Percentiles rank a stretch among this genome's conserved stretches.
phyloP scores from a whole-genome alignment of 2,113 vertebrate species.

The Calyptomena viridis region DNA sequence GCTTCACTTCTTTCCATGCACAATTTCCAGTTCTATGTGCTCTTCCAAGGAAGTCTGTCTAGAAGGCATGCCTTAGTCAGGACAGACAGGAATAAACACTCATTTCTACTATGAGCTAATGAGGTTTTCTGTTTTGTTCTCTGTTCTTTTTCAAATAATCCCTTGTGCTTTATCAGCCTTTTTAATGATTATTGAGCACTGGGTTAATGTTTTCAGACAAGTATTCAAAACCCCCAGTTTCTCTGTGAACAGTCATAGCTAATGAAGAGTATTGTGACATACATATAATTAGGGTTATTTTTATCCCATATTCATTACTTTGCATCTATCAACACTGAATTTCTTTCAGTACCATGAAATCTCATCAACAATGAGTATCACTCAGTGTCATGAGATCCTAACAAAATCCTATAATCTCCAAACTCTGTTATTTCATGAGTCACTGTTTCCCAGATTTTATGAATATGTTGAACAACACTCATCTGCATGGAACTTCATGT shows the following conservation, averaged over 20 bases:
- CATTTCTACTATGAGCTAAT: slow-evolving; percentile 1
- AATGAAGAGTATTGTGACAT: neutral
- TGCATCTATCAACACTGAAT: slow-evolving; percentile 18
- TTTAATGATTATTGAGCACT: neutral
- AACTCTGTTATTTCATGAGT: slow-evolving; percentile 38
- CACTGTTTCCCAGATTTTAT: slow-evolving; percentile 38
- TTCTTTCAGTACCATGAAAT: slow-evolving; percentile 21
- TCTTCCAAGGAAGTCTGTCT: neutral
- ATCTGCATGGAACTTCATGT: neutral
- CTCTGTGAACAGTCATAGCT: slow-evolving; percentile 8
- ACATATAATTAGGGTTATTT: slow-evolving; percentile 9
- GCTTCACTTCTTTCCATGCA: neutral
- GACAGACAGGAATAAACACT: neutral
- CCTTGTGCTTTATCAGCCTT: neutral
- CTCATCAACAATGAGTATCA: slow-evolving; percentile 5
- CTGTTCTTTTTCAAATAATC: neutral
- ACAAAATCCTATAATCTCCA: neutral
- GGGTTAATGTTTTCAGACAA: slow-evolving; percentile 22
- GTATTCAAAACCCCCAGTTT: neutral
- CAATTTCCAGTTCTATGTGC: neutral
- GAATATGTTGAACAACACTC: neutral
- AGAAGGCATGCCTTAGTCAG: neutral
- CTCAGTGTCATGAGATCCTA: slow-evolving; percentile 43
- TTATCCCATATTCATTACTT: neutral
- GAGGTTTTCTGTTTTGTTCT: slow-evolving; percentile 9